Conservation (phyloP, 2,888 invertebrate species). For the Metallyticus violacea region DNA sequence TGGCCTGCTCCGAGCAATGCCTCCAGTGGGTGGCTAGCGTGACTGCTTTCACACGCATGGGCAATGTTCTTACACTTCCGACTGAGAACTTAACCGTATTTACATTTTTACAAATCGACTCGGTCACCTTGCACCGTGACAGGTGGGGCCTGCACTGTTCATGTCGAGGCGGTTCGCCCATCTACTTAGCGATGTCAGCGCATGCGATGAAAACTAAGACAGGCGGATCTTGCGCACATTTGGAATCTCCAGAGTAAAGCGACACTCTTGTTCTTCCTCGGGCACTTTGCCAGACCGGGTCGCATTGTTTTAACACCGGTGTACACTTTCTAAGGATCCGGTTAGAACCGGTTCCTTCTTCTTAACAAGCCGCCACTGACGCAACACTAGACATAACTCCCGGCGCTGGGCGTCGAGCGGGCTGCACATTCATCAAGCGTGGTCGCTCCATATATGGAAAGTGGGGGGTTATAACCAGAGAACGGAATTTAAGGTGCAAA, state of each 20-base stretch:
- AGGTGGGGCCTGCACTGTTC: too few relatives aligned
- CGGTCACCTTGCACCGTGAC: not conserved
- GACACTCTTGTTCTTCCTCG: not conserved
- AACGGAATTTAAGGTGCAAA: too few relatives aligned
- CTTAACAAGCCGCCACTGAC: not conserved
- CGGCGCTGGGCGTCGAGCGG: not conserved
- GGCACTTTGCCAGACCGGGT: not conserved
- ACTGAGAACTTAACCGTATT: not conserved
- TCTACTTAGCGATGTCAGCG: too few relatives aligned
- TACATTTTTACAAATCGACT: not conserved
- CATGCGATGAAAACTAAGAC: not conserved
- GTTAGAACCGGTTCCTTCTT: not conserved
- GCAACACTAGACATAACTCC: not conserved
- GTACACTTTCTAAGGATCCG: conserved; percentile 8
- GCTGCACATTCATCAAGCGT: not conserved
- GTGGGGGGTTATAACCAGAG: not conserved
- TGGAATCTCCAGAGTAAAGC: not conserved
- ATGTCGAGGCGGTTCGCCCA: too few relatives aligned
- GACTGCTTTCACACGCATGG: not conserved
- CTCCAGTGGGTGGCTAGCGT: not conserved
- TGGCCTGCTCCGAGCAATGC: not conserved
- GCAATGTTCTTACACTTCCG: too few relatives aligned
- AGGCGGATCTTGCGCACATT: not conserved
- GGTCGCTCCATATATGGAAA: not conserved
- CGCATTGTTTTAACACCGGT: not conserved